Evolutionary conservation across 2,113 vertebrate species (phyloP).

Genomic region (Pteronura brasiliensis): DNA sequence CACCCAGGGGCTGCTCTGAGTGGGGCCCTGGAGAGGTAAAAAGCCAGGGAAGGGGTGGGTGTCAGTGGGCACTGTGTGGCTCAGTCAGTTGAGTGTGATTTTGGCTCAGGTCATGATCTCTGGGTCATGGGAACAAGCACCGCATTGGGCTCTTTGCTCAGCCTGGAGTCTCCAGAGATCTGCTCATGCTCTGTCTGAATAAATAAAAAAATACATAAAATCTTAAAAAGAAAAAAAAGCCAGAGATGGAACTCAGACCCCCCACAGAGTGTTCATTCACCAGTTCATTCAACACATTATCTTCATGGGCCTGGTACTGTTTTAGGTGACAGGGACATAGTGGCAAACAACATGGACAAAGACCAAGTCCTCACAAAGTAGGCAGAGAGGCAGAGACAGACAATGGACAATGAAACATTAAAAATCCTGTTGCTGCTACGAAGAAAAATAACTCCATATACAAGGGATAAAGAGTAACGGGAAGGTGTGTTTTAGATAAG

Average conservation of each 20-base stretch:
- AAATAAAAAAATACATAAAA: neutral
- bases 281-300: neutral
- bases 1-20: neutral
- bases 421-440: neutral
- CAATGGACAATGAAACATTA: neutral
- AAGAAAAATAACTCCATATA: neutral
- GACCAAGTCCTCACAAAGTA: neutral
- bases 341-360: neutral
- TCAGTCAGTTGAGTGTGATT: neutral
- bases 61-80: neutral
- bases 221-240: neutral
- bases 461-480: neutral
- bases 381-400: neutral
- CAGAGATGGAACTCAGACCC: neutral
- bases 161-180: neutral
- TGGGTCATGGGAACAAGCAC: neutral
- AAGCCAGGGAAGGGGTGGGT: neutral
- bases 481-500: neutral
- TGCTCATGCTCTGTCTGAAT: neutral
- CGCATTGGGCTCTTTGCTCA: neutral
- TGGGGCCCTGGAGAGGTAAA: neutral
- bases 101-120: neutral
- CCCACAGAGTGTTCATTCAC: neutral
- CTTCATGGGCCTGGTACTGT: neutral
- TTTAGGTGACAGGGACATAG: neutral